Base-by-base conservation (phyloP, 2,888 invertebrate species). In the Hymenopus coronatus region DNA sequence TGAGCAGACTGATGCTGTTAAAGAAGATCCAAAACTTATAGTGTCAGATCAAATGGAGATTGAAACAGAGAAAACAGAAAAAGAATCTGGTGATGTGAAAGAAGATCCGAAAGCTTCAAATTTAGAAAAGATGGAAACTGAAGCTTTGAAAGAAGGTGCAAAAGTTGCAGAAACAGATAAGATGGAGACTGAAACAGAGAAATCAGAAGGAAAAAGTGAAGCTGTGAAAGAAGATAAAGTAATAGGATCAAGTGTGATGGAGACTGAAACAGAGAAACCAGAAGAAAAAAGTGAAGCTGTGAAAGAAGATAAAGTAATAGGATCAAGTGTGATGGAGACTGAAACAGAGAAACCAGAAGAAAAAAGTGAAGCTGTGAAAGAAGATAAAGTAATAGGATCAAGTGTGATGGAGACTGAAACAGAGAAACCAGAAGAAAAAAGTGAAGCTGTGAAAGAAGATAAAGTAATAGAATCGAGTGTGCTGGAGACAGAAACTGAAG, bases 391-490 rank as follows among this genome's bases (percentile, higher is more conserved):
- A 85, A 30, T 90, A 30, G 54, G 84, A 83, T 46, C 84, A 27
- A 40, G n/a, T 46, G 28, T 28, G 25, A 46, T 46, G 15, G 54
- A 20, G 20, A 54, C 14, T 70, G 15, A 70, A 70, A 70, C 54
- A 70, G 12, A 70, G 54, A 70, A 46, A 87, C 88, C 89, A 30
- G 88, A 86, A 25, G 88, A 84, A 88, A 88, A 88, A 27, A 70
- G 46, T 40, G 89, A 90, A 83, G 86, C 90, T 28, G 85, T 89
- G n/a, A 83, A 81, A 28, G 88, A 91, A 33, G 91, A 91, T 82
- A 82, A 90, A 28, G 90, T 89, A 85, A 30, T 90, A 30, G 54
- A 88, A 83, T 46, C 84, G 40, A 40, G n/a, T 46, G 28, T 28
- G 25, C 28, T 46, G 15, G 54, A 20, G 20, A 54, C 14, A n/a